phyloP scores from a whole-genome alignment of 2,888 invertebrate genomes.

The Lacanobia oleracea region DNA sequence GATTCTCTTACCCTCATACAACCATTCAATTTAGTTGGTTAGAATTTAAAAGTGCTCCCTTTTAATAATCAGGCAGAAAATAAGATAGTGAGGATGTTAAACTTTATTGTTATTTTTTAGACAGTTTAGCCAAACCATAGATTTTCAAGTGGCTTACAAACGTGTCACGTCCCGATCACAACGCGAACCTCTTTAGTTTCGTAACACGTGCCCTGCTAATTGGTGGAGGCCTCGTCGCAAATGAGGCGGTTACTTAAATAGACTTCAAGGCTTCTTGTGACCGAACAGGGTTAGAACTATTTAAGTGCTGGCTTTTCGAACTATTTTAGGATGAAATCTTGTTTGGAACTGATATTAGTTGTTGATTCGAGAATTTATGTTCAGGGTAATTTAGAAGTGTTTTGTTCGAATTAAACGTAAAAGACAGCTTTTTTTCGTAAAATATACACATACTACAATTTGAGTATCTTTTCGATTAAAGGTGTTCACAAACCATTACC shows the following conservation, averaged over 20 bases:
- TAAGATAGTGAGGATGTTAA: too few relatives aligned
- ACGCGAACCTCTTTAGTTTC: slow-evolving; percentile 56
- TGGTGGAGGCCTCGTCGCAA: slow-evolving; percentile 52
- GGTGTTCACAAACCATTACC: neutral
- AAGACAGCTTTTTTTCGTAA: neutral
- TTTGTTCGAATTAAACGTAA: neutral
- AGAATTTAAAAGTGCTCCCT: too few relatives aligned
- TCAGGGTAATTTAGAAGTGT: neutral
- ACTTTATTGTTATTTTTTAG: neutral
- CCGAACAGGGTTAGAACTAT: slow-evolving; percentile 14
- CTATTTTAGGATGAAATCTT: slow-evolving; percentile 6
- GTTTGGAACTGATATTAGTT: slow-evolving; percentile 2
- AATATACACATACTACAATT: neutral
- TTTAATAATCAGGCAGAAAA: too few relatives aligned
- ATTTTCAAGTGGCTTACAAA: neutral
- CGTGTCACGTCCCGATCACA: slow-evolving; percentile 18
- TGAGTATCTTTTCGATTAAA: neutral
- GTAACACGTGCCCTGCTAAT: slow-evolving; percentile 65
- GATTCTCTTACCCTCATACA: too few relatives aligned
- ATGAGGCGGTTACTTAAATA: slow-evolving; percentile 52
- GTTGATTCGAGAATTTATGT: neutral
- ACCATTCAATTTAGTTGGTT: too few relatives aligned
- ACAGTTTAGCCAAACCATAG: neutral
- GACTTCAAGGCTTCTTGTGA: slow-evolving; percentile 27
- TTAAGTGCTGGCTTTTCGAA: slow-evolving; percentile 18